These are phyloP conservation scores for Eueremaeus valkanovi DNA, from an alignment of 2,888 invertebrate genomes.

Conservation along the genomic window DNA sequence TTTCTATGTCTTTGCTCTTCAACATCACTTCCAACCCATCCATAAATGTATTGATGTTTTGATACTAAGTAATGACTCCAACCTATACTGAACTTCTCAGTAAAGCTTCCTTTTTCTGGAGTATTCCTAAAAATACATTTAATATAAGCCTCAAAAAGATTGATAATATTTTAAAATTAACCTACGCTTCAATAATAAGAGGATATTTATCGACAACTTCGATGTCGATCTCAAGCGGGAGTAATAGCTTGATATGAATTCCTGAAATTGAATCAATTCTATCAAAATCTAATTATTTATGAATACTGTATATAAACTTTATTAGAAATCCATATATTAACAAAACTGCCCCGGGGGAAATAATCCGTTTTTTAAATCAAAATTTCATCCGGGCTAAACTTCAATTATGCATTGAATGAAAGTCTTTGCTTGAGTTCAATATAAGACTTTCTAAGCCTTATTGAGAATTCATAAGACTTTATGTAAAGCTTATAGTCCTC, in stretches of 20 bases:
- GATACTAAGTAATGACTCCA: conserved; percentile 37
- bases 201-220: conserved; percentile 37
- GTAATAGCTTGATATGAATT: conserved; percentile 18
- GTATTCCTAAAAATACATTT: background rate
- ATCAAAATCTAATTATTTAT: background rate
- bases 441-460: too few species aligned
- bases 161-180: background rate
- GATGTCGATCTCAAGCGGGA: conserved; percentile 28
- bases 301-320: background rate
- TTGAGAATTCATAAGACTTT: too few species aligned
- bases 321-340: too few species aligned
- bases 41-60: conserved; percentile 32
- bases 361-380: too few species aligned
- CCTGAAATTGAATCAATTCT: background rate
- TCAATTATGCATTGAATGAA: too few species aligned
- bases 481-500: too few species aligned
- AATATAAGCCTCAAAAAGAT: background rate
- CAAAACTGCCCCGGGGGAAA: too few species aligned
- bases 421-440: too few species aligned
- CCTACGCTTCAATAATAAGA: conserved; percentile 40
- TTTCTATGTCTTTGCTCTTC: background rate
- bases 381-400: too few species aligned
- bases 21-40: conserved; percentile 32
- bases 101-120: background rate
- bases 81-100: background rate